Percentiles rank a stretch among this genome's conserved stretches.
Evolutionary conservation across 2,113 vertebrate genomes (phyloP).

Genomic region (Neodontobutis hainanensis): DNA sequence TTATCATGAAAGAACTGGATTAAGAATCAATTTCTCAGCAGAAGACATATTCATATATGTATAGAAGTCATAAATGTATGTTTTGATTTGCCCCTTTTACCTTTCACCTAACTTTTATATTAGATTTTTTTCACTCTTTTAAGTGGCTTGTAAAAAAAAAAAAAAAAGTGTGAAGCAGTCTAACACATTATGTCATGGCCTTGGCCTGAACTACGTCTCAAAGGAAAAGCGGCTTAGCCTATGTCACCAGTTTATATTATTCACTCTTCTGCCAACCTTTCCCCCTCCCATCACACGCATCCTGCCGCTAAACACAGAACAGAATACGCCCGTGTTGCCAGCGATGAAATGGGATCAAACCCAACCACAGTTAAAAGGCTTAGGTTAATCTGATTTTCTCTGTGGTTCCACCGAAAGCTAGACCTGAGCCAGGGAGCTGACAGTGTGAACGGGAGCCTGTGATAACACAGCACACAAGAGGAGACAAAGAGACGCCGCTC

Average conservation of each 20-base stretch:
- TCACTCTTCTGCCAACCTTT: slow-evolving; percentile 37
- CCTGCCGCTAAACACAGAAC: slow-evolving; percentile 65
- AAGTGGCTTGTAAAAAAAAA: slow-evolving; percentile 7
- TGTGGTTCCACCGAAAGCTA: slow-evolving; percentile 64
- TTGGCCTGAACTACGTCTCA: slow-evolving; percentile 52
- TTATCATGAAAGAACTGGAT: background rate
- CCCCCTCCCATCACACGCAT: slow-evolving; percentile 24
- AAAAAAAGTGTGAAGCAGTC: slow-evolving; percentile 47
- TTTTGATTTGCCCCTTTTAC: background rate
- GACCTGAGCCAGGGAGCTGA: slow-evolving; percentile 56
- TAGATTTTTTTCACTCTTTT: slow-evolving; percentile 8
- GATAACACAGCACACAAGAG: slow-evolving; percentile 48
- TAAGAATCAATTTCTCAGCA: slow-evolving; percentile 8
- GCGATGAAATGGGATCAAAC: slow-evolving; percentile 74
- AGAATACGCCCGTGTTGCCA: slow-evolving; percentile 67
- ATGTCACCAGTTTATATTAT: slow-evolving; percentile 56
- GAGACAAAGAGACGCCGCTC: slow-evolving; percentile 56
- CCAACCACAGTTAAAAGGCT: slow-evolving; percentile 69
- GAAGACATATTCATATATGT: background rate
- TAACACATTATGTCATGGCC: slow-evolving; percentile 44
- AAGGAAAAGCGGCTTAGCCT: slow-evolving; percentile 61
- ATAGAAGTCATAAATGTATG: background rate
- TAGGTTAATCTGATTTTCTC: slow-evolving; percentile 76
- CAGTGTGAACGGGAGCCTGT: slow-evolving; percentile 34
- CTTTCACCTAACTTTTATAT: background rate